Percentiles rank a stretch among this genome's conserved stretches.
Conservation (phyloP, 2,797 vertebrate genomes). For the Sebastolobus altivelis region DNA sequence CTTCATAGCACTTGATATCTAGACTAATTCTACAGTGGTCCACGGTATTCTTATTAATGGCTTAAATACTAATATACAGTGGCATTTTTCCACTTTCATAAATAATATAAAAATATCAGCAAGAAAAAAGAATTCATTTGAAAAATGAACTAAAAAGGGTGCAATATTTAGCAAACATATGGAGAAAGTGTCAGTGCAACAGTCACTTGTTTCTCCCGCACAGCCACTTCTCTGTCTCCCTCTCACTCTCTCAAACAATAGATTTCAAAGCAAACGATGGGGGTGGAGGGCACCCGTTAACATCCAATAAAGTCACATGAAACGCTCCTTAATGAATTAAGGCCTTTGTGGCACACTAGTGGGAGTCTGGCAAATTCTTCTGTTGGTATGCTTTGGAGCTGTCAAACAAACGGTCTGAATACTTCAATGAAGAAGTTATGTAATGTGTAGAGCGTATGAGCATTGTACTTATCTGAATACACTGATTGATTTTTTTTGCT, state of each 20-base stretch:
- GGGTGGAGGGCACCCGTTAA: constrained; percentile 59
- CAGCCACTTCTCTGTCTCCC: constrained; percentile 52
- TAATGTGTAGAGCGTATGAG: constrained; percentile 41
- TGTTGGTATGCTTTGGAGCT: constrained; percentile 60
- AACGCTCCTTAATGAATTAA: constrained; percentile 74
- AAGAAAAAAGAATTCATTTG: background rate
- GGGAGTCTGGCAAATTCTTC: constrained; percentile 57
- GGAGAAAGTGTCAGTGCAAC: constrained; percentile 5
- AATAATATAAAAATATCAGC: background rate
- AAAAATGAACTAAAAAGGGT: background rate
- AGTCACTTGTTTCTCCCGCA: constrained; percentile 45
- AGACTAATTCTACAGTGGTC: background rate
- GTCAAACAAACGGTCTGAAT: constrained; percentile 45
- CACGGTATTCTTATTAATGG: background rate
- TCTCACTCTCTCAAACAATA: constrained; percentile 61
- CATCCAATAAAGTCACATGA: constrained; percentile 76
- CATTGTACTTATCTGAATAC: constrained; percentile 37
- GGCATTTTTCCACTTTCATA: background rate
- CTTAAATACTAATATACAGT: background rate
- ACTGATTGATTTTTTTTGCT: constrained; percentile 36
- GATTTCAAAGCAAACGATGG: constrained; percentile 57
- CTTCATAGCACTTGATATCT: constrained; percentile 17
- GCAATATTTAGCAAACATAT: background rate
- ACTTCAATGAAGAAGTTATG: constrained; percentile 51
- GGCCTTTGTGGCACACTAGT: constrained; percentile 74